Evolutionary conservation across 1,140 invertebrate genomes (phyloP), one percentile per base, ranked within the genome.

Genomic region (Conus ventricosus): DNA sequence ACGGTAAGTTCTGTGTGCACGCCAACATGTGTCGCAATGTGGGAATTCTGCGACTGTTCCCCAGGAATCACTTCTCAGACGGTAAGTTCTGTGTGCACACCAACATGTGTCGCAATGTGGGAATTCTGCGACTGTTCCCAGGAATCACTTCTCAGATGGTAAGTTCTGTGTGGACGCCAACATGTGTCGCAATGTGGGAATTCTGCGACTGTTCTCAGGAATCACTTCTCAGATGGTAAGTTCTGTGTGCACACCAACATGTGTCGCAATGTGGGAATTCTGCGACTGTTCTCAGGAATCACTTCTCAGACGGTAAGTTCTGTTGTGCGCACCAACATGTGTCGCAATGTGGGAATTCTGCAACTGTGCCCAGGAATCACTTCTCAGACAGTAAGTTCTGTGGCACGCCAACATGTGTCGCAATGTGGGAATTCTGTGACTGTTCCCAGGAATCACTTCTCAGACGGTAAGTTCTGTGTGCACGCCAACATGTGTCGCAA

Each of bases 291-390:
- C 94, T 4, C 60, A 39, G 98, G 97, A 90, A 99, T 99, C 90
- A 97, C 97, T 23, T 95, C 96, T 23, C 96, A 97, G 88, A 97
- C 97, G 13, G 97, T 98, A 97, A 97, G 89, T 98, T 98, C 92
- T 94, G 95, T n/a, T 86, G 97, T 98, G 97, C 98, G 0, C 97
- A 98, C 90, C 10, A 96, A 96, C n/a, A 95, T 99, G 89, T 98
- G 97, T 94, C 96, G 97, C 88, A 97, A 99, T 94, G 98, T 99
- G 20, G 97, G 97, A 0, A 92, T 99, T 10, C 94, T 99, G 13
- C 96, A 98, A 23, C 96, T 99, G 91, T 99, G 99, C 94, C 98
- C 98, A 0, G 98, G 97, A 90, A 99, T 99, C 90, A 97, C 97
- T 23, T 95, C 96, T 20, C 96, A 97, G 88, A 97, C 97, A 13